phyloP scores from a whole-genome alignment of 2,113 vertebrate species.

The Nibea coibor region DNA sequence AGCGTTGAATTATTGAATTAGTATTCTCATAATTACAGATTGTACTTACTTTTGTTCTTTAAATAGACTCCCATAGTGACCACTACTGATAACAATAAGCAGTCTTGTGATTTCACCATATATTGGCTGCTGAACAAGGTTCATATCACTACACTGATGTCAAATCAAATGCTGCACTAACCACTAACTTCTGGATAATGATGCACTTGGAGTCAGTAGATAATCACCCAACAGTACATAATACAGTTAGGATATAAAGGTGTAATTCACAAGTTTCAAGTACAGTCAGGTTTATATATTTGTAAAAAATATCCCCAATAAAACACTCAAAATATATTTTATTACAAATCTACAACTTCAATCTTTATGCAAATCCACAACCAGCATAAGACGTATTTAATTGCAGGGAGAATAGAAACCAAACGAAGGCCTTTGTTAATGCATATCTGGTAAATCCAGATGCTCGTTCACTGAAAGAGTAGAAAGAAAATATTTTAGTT shows the following conservation, averaged over 20 bases:
- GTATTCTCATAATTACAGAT: too few species aligned
- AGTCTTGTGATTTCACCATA: neutral
- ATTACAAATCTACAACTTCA: neutral
- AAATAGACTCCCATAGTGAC: too few species aligned
- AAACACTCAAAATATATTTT: neutral
- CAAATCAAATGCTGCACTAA: neutral
- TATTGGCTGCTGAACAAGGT: neutral
- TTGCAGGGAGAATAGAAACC: conserved; percentile 17
- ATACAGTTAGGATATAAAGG: neutral
- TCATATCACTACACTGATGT: neutral
- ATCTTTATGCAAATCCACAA: conserved; percentile 21
- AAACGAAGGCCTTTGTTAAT: conserved; percentile 18
- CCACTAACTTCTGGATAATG: neutral
- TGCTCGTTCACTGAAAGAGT: conserved; percentile 17
- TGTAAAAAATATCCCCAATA: neutral
- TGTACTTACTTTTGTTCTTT: too few species aligned
- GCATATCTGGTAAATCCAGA: conserved; percentile 22
- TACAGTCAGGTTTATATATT: neutral
- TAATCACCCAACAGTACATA: neutral
- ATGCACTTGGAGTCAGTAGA: neutral
- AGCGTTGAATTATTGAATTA: too few species aligned
- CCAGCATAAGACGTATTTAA: conserved; percentile 19
- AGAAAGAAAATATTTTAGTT: conserved; percentile 24
- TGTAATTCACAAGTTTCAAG: neutral
- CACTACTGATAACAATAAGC: neutral